phyloP scores from a whole-genome alignment of 2,113 vertebrate species.

The Sebastes fasciatus region DNA sequence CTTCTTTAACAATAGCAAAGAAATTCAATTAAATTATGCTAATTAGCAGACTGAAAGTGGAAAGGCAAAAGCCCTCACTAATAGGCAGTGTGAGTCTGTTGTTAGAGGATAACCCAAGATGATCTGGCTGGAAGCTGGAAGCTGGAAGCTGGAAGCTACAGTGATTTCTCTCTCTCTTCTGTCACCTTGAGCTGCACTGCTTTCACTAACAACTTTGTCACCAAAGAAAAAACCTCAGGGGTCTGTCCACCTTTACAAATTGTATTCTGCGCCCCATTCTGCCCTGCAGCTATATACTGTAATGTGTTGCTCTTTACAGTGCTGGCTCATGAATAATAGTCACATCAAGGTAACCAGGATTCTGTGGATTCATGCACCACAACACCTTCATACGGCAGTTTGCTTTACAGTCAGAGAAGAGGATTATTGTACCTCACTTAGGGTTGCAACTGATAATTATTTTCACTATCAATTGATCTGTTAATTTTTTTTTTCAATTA shows the following conservation, averaged over 20 bases:
- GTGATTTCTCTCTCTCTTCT: background rate
- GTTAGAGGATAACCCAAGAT: background rate
- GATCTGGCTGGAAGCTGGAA: background rate
- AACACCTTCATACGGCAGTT: background rate
- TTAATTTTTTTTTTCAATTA: background rate
- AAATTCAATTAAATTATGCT: background rate
- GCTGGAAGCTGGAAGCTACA: background rate
- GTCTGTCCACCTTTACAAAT: slow-evolving; percentile 2
- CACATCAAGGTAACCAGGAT: background rate
- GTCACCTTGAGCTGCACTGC: slow-evolving; percentile 15
- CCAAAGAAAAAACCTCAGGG: slow-evolving; percentile 19
- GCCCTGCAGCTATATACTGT: slow-evolving; percentile 2
- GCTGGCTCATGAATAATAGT: slow-evolving; percentile 3
- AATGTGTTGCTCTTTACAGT: background rate
- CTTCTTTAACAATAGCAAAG: background rate
- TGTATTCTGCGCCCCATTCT: background rate
- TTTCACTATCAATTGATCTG: background rate
- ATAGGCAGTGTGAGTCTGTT: background rate
- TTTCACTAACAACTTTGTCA: slow-evolving; percentile 27
- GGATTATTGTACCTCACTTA: background rate
- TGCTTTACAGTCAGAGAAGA: background rate
- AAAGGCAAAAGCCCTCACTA: background rate
- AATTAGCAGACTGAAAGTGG: background rate
- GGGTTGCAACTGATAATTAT: background rate
- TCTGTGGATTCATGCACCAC: background rate